Base-by-base conservation (phyloP, 2,797 vertebrate species). In the Tangara arthus region DNA sequence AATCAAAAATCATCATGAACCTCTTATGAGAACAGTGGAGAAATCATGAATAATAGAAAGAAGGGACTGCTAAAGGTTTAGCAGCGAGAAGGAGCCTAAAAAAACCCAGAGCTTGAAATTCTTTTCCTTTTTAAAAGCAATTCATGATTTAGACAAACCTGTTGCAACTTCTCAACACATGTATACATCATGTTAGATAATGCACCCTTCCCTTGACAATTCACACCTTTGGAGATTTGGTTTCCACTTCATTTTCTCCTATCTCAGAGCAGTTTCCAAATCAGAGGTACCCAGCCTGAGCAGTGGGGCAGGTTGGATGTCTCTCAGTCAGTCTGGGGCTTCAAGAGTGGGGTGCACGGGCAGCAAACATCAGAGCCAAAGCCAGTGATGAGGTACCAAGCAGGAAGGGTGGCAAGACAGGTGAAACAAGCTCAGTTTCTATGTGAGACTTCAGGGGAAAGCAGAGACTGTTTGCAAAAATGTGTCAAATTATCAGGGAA, bases 1-100 rank as follows among this genome's bases (percentile, higher is more conserved):
- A 96, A 89, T 41, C 34, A 87, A 94, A 72, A 91, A 89, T 9
- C 44, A 64, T 39, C 46, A 81, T 55, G 69, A 93, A 83, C 55
- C 35, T 69, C 65, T 78, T 52, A 79, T 30, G 7, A 78, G 76
- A 89, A 87, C 39, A 79, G 66, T 7, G 1, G 24, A 60, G 30
- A 95, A 88, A 82, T 59, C 1, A 3, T 79, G 63, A 87, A 93
- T 89, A 83, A 79, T 15, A 90, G 66, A 68, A 80, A 61, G 65
- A 86, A 83, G 17, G 50, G 77, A 78, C 59, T 59, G 59, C 26
- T 93, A 69, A 55, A 90, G 44, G 70, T 91, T 90, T 70, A 91
- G 55, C 30, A 88, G 50, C 41, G 50, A 91, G 26, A 87, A 17
- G 19, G 4, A 87, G 30, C 28, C 42, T 73, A 50, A 85, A 83